A percentile compares a stretch with the other conserved stretches of the same genome.
These are phyloP conservation scores for Ceyx margarethae DNA, from an alignment of 2,113 vertebrate genomes.

Conservation along the genomic window DNA sequence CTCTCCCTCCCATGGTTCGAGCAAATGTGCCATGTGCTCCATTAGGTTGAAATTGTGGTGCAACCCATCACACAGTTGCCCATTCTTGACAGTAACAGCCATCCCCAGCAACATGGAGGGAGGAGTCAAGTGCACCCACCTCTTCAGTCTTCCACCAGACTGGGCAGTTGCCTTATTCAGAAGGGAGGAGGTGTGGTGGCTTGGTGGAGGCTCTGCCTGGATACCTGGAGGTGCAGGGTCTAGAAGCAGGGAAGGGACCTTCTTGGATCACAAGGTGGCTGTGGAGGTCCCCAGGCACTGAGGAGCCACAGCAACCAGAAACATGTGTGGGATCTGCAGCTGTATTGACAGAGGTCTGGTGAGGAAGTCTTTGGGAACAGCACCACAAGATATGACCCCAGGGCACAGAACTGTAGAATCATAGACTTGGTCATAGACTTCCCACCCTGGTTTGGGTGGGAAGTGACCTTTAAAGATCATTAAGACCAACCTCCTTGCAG, in stretches of 20 bases:
- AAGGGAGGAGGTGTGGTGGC: neutral
- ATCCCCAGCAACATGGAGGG: neutral
- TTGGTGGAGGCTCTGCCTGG: neutral
- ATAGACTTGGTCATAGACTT: too few relatives aligned
- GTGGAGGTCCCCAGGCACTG: neutral
- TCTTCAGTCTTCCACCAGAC: neutral
- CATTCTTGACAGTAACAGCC: too few relatives aligned
- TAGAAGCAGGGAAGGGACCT: neutral
- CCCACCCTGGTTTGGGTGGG: neutral
- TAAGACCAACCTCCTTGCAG: too few relatives aligned
- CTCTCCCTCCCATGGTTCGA: neutral
- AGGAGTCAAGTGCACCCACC: neutral
- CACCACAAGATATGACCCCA: too few relatives aligned
- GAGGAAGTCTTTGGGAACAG: neutral
- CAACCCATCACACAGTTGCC: too few relatives aligned
- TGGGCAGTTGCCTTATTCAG: neutral
- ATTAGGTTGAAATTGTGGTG: neutral
- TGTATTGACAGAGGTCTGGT: too few relatives aligned
- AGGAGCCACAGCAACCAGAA: neutral
- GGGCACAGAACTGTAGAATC: neutral
- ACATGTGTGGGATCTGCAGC: neutral
- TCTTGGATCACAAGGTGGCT: neutral
- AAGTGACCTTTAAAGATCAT: neutral
- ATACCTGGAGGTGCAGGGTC: neutral
- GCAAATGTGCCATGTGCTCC: neutral